Evolutionary conservation across 2,113 vertebrate species (phyloP).

Genomic region (Sapajus apella): DNA sequence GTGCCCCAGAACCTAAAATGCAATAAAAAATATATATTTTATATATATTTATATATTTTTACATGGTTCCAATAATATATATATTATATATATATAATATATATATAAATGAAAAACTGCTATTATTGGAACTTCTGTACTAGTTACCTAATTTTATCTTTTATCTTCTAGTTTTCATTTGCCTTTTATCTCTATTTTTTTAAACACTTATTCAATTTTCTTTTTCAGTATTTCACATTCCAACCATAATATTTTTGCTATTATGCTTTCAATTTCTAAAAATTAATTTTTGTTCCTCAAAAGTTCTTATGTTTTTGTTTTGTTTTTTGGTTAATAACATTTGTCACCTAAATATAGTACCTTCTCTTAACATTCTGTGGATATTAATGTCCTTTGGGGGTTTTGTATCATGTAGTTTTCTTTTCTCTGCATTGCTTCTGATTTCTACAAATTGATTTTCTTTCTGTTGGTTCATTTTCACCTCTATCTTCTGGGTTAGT

Average conservation of each 20-base stretch:
- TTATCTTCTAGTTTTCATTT: background rate
- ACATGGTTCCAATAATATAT: no score
- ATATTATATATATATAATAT: no score
- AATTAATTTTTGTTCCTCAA: background rate
- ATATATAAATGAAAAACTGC: no score
- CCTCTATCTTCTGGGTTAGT: background rate
- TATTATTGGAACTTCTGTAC: background rate
- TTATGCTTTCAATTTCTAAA: background rate
- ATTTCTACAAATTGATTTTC: background rate
- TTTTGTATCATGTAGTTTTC: background rate
- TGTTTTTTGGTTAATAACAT: background rate
- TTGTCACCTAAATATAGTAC: background rate
- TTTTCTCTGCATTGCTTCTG: background rate
- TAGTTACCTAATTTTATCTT: background rate
- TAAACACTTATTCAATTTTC: constrained; percentile 1
- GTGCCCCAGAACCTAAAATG: no score
- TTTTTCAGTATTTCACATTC: background rate
- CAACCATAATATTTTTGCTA: background rate
- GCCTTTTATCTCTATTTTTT: background rate
- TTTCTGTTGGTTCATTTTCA: background rate
- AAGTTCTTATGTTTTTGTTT: background rate
- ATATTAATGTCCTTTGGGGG: background rate
- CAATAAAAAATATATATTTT: no score
- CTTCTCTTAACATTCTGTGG: background rate
- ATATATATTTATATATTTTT: no score